These are phyloP conservation scores for Crambe crambe DNA, from an alignment of 37 sponge, comb jelly and placozoan genomes.

Conservation along the genomic window DNA sequence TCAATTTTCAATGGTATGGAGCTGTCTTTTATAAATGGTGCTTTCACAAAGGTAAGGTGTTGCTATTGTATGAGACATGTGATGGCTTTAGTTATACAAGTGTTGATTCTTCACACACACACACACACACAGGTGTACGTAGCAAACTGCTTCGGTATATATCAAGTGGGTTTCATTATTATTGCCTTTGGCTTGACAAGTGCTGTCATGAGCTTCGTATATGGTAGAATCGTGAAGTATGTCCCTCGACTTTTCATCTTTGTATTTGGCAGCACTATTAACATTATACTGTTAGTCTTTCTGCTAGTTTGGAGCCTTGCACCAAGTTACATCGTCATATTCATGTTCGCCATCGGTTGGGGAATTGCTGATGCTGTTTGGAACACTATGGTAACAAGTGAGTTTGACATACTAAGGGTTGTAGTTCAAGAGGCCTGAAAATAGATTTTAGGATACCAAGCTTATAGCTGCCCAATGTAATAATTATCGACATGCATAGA, in stretches of 20 bases:
- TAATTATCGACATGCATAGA: no score
- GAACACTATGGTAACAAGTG: slow-evolving; percentile 63
- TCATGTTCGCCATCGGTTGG: slow-evolving; percentile 44
- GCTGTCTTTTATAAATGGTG: slow-evolving; percentile 29
- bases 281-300: slow-evolving; percentile 31
- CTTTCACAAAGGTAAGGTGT: slow-evolving; percentile 42
- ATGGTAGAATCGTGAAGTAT: slow-evolving; percentile 32
- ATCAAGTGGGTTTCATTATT: slow-evolving; percentile 46
- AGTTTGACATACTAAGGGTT: slow-evolving; percentile 2
- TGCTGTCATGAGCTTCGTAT: slow-evolving; percentile 22
- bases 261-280: slow-evolving; percentile 9
- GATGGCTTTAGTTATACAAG: neutral
- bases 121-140: neutral
- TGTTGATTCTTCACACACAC: no score
- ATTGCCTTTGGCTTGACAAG: slow-evolving; percentile 44
- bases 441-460: no score
- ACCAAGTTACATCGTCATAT: slow-evolving; percentile 45
- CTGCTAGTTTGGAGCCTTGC: slow-evolving; percentile 50
- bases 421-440: no score
- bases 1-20: slow-evolving; percentile 26
- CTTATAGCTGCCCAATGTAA: no score
- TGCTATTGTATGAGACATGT: neutral
- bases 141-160: slow-evolving; percentile 58
- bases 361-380: slow-evolving; percentile 54
- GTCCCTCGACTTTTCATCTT: slow-evolving; percentile 52